Percentiles rank a stretch among this genome's conserved stretches.
Evolutionary conservation across 2,113 vertebrate genomes (phyloP).

Genomic region (Alethe castanea): DNA sequence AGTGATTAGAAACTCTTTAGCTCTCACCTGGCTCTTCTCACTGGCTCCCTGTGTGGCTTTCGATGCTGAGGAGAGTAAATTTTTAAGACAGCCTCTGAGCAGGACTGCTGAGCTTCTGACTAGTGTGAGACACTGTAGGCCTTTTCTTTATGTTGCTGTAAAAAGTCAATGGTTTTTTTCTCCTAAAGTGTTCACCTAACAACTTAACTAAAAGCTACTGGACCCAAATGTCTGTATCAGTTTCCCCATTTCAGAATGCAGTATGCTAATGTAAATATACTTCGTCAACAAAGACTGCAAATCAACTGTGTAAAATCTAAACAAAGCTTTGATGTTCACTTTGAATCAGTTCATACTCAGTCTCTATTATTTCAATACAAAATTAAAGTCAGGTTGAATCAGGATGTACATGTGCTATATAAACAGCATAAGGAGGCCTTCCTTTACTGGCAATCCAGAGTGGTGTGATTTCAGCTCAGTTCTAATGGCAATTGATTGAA

Average conservation of each 20-base stretch:
- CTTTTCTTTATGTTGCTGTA: not conserved
- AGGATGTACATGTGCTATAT: not conserved
- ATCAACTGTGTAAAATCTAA: not conserved
- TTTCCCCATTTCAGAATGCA: not conserved
- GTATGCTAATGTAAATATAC: not conserved
- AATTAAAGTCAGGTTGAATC: not conserved
- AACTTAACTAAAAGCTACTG: not conserved
- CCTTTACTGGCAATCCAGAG: not conserved
- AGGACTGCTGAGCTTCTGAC: not conserved
- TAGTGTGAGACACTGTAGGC: not conserved
- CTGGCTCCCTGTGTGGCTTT: slow-evolving; percentile 23
- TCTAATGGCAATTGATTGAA: not conserved
- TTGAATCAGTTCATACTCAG: not conserved
- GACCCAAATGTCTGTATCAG: not conserved
- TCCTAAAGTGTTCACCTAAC: not conserved
- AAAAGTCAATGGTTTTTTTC: not conserved
- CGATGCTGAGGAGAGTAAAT: not conserved
- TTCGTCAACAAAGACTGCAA: not conserved
- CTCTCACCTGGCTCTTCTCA: slow-evolving; percentile 42
- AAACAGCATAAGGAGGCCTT: not conserved
- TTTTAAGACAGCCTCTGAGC: not conserved
- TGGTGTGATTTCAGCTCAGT: not conserved
- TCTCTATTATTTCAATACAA: not conserved
- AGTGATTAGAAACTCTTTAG: slow-evolving; percentile 27
- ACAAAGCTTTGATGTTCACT: not conserved